Evolutionary conservation across 2,113 vertebrate genomes (phyloP).

Genomic region (Spea multiplicata): DNA sequence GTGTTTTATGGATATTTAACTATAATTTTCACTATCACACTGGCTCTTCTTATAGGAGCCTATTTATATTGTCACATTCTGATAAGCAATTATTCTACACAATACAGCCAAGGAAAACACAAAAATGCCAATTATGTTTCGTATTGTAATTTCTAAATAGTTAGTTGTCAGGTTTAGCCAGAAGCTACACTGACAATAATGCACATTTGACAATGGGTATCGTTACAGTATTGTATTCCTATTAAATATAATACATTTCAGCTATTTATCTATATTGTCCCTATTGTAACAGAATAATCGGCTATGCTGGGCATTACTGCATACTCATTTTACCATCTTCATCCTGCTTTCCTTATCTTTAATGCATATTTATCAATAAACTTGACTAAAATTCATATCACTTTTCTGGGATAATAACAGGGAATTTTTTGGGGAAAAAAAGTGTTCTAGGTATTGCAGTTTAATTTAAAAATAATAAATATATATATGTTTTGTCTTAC

Average conservation of each 20-base stretch:
- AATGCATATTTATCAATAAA: conserved; percentile 12
- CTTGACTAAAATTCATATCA: neutral
- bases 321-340: conserved; percentile 9
- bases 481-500: too few relatives aligned
- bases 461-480: conserved; percentile 1
- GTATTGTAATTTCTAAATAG: neutral
- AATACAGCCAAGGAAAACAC: neutral
- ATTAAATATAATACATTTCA: neutral
- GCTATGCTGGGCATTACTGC: neutral
- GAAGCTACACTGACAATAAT: neutral
- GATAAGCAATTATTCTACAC: neutral
- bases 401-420: neutral
- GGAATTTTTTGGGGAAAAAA: too few relatives aligned
- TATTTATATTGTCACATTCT: neutral
- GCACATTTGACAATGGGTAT: neutral
- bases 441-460: neutral
- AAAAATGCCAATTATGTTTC: neutral
- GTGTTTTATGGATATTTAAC: neutral
- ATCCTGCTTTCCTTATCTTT: neutral
- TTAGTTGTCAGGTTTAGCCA: neutral
- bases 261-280: neutral
- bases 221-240: neutral
- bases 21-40: neutral
- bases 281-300: conserved; percentile 4
- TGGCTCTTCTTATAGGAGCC: neutral